These are phyloP conservation scores for Drosophila parabipectinata DNA, from an alignment of 1,140 invertebrate species.

Conservation along the genomic window DNA sequence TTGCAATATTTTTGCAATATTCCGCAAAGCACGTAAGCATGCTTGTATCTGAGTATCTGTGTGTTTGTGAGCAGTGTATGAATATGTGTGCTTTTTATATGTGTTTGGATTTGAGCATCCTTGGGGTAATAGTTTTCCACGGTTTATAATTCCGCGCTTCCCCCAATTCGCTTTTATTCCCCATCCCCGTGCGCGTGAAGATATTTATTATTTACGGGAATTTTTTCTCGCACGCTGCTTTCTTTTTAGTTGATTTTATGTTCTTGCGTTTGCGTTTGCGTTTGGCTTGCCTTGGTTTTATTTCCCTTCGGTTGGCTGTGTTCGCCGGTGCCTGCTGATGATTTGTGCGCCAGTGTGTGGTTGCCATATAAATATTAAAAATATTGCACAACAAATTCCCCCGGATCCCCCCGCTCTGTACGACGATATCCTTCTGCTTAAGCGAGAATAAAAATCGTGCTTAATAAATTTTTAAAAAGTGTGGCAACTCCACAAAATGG, in stretches of 20 bases:
- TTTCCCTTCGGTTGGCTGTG: slow-evolving; percentile 45
- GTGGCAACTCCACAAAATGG: slow-evolving; percentile 65
- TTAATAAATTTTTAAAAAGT: slow-evolving; percentile 80
- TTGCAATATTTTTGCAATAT: slow-evolving; percentile 77
- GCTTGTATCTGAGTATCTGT: slow-evolving; percentile 44
- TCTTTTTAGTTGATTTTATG: slow-evolving; percentile 51
- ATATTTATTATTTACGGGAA: slow-evolving; percentile 80
- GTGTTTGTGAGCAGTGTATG: slow-evolving; percentile 10
- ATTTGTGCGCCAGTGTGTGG: slow-evolving; percentile 73
- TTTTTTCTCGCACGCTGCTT: slow-evolving; percentile 65
- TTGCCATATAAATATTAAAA: slow-evolving; percentile 81
- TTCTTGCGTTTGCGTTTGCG: slow-evolving; percentile 24
- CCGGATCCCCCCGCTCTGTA: neutral
- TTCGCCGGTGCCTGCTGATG: slow-evolving; percentile 65
- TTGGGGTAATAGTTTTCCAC: slow-evolving; percentile 81
- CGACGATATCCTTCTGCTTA: slow-evolving; percentile 31
- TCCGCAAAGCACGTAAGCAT: slow-evolving; percentile 72
- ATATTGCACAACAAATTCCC: slow-evolving; percentile 75
- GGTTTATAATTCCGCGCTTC: slow-evolving; percentile 79
- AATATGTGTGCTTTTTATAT: slow-evolving; percentile 31
- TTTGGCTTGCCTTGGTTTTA: slow-evolving; percentile 28
- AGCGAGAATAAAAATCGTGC: slow-evolving; percentile 60
- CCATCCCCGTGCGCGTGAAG: slow-evolving; percentile 30
- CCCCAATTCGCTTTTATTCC: slow-evolving; percentile 27
- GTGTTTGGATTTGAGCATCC: slow-evolving; percentile 79